Conservation (phyloP, 2,113 vertebrate genomes). For the Pteruthius melanotis region DNA sequence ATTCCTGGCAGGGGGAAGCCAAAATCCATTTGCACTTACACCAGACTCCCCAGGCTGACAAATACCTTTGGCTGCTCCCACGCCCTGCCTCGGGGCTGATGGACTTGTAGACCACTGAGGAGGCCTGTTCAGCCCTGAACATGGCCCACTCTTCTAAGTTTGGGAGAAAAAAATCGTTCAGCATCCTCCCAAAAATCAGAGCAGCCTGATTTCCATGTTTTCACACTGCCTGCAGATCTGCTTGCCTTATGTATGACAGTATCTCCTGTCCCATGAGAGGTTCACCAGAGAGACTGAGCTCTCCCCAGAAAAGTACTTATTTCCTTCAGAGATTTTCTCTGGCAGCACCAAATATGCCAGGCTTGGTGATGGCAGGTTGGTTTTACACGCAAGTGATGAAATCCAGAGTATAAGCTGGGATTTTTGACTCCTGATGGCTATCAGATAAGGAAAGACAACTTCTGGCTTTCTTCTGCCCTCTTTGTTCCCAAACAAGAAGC, state of each 20-base stretch:
- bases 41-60: not conserved
- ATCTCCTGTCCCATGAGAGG: not conserved
- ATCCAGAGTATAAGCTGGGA: not conserved
- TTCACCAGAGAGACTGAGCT: not conserved
- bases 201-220: not conserved
- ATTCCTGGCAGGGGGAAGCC: not conserved
- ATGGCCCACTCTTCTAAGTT: not conserved
- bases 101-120: not conserved
- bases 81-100: not conserved
- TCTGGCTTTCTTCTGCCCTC: constrained; percentile 15
- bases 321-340: not conserved
- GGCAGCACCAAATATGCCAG: not conserved
- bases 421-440: constrained; percentile 1
- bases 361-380: not conserved
- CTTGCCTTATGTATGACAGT: not conserved
- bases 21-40: not conserved
- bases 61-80: not conserved
- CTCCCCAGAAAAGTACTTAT: not conserved
- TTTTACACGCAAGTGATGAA: not conserved
- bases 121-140: not conserved
- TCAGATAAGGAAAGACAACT: not conserved
- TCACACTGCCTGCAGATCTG: not conserved
- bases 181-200: not conserved
- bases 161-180: not conserved
- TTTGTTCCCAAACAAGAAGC: constrained; percentile 13